Percentiles rank a stretch among this genome's conserved stretches.
Conservation (phyloP, 2,113 vertebrate species). For the Patagioenas fasciata region DNA sequence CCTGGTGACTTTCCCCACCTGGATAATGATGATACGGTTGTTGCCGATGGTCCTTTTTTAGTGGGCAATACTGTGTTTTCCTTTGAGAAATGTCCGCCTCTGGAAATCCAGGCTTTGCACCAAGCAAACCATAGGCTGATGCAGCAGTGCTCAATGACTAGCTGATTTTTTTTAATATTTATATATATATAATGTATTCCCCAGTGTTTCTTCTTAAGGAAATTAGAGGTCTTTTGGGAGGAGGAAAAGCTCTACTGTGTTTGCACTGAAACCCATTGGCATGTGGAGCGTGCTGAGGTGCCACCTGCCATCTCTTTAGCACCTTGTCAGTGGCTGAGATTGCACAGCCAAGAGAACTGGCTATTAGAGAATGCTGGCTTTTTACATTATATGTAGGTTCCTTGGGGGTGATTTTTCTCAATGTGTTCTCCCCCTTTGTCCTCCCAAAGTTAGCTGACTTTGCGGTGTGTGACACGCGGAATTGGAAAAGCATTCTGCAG, state of each 20-base stretch:
- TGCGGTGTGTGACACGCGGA: background rate
- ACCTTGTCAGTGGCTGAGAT: background rate
- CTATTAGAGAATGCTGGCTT: background rate
- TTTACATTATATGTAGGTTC: background rate
- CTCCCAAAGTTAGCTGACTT: background rate
- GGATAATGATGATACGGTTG: background rate
- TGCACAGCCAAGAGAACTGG: background rate
- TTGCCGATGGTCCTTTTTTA: background rate
- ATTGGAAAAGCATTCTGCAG: background rate
- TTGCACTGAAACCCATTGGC: background rate
- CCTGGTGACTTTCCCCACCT: background rate
- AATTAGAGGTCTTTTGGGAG: background rate
- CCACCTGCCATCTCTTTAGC: background rate
- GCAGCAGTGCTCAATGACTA: background rate
- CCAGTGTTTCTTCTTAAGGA: background rate
- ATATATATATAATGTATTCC: background rate
- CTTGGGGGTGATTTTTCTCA: background rate
- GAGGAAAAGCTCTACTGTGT: background rate
- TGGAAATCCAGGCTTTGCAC: fast-evolving
- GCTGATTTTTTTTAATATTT: background rate
- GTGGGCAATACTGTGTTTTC: too few species aligned
- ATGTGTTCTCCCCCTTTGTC: background rate
- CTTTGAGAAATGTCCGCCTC: background rate
- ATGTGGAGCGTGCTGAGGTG: background rate
- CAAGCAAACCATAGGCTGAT: background rate